Evolutionary conservation across 1,140 invertebrate genomes (phyloP), one percentile per base, ranked within the genome.

Genomic region (Orussus abietinus): DNA sequence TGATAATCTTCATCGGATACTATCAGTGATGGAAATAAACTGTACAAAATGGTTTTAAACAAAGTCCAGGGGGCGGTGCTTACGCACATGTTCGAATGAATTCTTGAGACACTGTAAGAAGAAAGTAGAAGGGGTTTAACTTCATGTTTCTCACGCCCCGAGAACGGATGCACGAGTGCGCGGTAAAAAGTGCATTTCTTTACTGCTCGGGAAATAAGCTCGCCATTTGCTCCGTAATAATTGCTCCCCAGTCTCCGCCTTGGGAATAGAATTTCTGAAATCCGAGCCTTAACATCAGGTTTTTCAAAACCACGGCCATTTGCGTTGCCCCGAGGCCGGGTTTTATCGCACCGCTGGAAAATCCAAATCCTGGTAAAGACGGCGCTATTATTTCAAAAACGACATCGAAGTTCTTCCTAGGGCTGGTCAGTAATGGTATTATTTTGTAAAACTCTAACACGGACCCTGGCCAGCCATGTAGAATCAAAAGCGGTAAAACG

Each of bases 401-500:
- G 53, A 86, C 82, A 47, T 84, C 72, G 28, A 75, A 69, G 5
- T 75, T 75, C 18, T 72, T 62, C 32, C 71, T 66, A 3, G 79
- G 71, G 1, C 74, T 77, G 0, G 78, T 85, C 1, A 91, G 67
- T 3, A 84, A 38, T 0, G 86, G 86, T 33, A 88, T 74, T 68
- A 79, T 47, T 66, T 88, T 82, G 42, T 86, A 84, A 64, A 91
- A 92, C 66, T 93, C 88, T 10, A 81, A 68, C 5, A 92, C 76
- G 1, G 86, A 88, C 4, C 90, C 88, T 1, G 92, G 90, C 90
- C 90, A 95, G 12, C 90, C 90, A 58, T 94, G 90, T 12, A 88
- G 59, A 4, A 93, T 40, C 1, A 93, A 58, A 9, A 90, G 39
- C 0, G 86, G 86, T 7, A 84, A 49, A 1, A 88, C 74, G 66